Evolutionary conservation across 2,113 vertebrate genomes (phyloP), one percentile per base, ranked within the genome.

Genomic region (Nanger granti): DNA sequence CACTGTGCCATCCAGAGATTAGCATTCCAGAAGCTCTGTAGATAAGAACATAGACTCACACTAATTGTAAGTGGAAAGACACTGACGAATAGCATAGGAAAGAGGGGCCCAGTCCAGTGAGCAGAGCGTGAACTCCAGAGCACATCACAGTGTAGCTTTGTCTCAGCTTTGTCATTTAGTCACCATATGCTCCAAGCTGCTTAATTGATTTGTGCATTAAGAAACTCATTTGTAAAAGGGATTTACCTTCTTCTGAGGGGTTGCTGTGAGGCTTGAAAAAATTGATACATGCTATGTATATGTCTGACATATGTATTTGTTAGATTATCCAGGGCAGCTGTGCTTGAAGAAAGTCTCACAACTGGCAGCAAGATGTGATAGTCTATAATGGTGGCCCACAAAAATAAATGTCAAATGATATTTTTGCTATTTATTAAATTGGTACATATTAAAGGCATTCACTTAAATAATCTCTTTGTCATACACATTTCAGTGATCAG

Each of bases 401-500:
- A 26, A 80, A 83, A 87, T 44, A n/a, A 73, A 60, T 4, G 15
- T 54, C 28, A 55, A 59, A 73, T 44, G 4, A 15, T 5, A 6
- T n/a, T 52, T 84, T 29, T 54, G 31, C 26, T 7, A 41, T n/a
- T 85, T 60, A 69, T 24, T n/a, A 29, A 60, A 44, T n/a, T 69
- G 17, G 41, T 15, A 18, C 29, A 31, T 52, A 37, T 9, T 73
- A 55, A 17, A 44, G 22, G 4, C 41, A 47, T 26, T 87, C 49
- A 79, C 26, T n/a, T n/a, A 87, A 80, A 8, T 52, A 20, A 34
- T 34, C 47, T 57, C 44, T 64, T 31, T 41, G 57, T 85, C 82
- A 55, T n/a, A 98, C 98, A 99, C 98, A 97, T 99, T 98, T 99
- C 98, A 98, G 99, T 99, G 98, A 98, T 98, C 98, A 99, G 98